These are phyloP conservation scores for Neostethus bicornis DNA, from an alignment of 2,797 vertebrate genomes.

Conservation along the genomic window DNA sequence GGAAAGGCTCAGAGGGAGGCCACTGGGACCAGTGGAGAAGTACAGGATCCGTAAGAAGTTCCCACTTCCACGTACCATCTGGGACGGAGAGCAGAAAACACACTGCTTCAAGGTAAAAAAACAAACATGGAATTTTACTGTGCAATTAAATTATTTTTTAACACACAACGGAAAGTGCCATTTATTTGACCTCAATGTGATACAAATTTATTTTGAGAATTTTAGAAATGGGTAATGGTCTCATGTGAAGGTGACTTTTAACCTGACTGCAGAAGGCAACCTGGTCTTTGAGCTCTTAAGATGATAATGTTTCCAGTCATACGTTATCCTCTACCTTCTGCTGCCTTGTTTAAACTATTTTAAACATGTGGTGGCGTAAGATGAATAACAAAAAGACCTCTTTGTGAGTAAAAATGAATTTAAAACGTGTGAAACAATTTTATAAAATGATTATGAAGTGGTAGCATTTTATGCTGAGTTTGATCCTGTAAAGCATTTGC, in stretches of 20 bases:
- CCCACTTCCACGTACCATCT: conserved; percentile 84
- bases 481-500: too few species aligned
- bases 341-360: conserved; percentile 18
- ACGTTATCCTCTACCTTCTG: conserved; percentile 44
- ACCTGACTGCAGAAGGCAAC: conserved; percentile 9
- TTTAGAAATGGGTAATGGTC: background rate
- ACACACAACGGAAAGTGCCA: background rate
- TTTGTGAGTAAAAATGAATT: background rate
- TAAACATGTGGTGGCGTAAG: background rate
- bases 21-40: conserved; percentile 84
- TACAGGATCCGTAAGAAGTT: conserved; percentile 88
- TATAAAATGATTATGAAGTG: background rate
- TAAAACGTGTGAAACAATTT: background rate
- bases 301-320: conserved; percentile 33
- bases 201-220: background rate
- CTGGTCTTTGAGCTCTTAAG: conserved; percentile 60
- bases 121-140: too few species aligned
- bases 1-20: conserved; percentile 80
- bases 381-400: background rate
- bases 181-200: background rate
- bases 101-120: conserved; percentile 83
- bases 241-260: conserved; percentile 10
- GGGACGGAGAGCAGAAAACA: conserved; percentile 86
- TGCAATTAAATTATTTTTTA: too few species aligned
- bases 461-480: too few species aligned